A percentile compares a stretch with the other conserved stretches of the same genome.
phyloP scores from a whole-genome alignment of 1,140 invertebrate species.

The Procambarus virginalis region DNA sequence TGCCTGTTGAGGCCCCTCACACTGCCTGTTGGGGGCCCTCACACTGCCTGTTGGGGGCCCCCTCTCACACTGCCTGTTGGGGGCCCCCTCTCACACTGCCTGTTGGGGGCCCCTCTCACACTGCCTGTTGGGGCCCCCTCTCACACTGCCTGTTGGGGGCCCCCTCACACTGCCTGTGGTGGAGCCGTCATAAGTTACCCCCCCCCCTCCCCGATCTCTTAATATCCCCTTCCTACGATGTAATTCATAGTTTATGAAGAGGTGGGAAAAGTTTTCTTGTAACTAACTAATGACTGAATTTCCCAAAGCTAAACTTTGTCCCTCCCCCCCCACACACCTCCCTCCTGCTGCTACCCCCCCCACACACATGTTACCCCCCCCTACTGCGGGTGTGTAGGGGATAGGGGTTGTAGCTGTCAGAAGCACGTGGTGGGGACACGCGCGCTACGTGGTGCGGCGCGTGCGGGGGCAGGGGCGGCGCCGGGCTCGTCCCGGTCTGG shows the following conservation, averaged over 20 bases:
- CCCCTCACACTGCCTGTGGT: too few relatives aligned
- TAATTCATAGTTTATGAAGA: neutral
- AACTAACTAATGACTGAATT: neutral
- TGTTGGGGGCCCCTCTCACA: neutral
- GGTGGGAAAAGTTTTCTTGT: neutral
- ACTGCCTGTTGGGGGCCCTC: too few relatives aligned
- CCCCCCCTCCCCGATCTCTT: neutral
- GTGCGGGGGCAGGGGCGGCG: slow-evolving; percentile 23
- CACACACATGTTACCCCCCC: slow-evolving; percentile 19
- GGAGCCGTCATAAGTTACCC: too few relatives aligned
- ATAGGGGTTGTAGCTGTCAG: slow-evolving; percentile 39
- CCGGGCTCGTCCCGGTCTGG: neutral
- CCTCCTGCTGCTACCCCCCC: too few relatives aligned
- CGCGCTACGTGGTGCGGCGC: slow-evolving; percentile 48
- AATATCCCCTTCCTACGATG: neutral
- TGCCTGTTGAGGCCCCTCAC: too few relatives aligned
- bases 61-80: too few relatives aligned
- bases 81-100: neutral
- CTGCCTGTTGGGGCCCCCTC: too few relatives aligned
- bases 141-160: too few relatives aligned
- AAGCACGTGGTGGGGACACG: slow-evolving; percentile 52
- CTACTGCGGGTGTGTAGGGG: neutral
- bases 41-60: too few relatives aligned
- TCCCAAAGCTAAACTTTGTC: neutral
- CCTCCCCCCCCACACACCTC: slow-evolving; percentile 10